These are phyloP conservation scores for Physella acuta DNA, from an alignment of 1,140 invertebrate species.

Conservation along the genomic window DNA sequence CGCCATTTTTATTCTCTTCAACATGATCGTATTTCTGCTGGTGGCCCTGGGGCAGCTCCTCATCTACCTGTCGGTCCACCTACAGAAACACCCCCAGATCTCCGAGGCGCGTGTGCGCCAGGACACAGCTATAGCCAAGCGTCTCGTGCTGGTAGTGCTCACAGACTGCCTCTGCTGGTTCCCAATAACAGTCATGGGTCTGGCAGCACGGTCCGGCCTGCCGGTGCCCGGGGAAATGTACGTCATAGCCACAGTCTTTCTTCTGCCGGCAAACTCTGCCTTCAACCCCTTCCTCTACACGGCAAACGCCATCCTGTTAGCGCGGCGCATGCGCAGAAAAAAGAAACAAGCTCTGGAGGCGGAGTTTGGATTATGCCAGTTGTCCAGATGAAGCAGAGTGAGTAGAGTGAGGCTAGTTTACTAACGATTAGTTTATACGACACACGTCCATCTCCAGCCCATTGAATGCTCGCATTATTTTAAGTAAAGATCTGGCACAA, in stretches of 20 bases:
- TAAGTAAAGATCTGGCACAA: too few species aligned
- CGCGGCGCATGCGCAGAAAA: not conserved
- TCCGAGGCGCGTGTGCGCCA: not conserved
- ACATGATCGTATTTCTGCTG: slow-evolving; percentile 31
- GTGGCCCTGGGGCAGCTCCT: slow-evolving; percentile 34
- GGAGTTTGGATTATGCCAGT: not conserved
- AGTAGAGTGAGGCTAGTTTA: too few species aligned
- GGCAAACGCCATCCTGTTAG: slow-evolving; percentile 4
- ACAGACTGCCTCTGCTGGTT: slow-evolving; percentile 32
- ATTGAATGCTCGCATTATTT: too few species aligned
- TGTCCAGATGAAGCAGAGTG: too few species aligned
- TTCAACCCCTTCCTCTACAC: slow-evolving; percentile 29
- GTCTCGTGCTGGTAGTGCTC: slow-evolving; percentile 19
- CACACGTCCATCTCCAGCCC: too few species aligned
- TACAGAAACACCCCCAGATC: not conserved
- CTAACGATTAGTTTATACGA: too few species aligned
- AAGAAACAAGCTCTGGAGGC: not conserved
- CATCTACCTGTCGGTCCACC: slow-evolving; percentile 28
- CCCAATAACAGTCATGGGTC: slow-evolving; percentile 26
- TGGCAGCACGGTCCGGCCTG: slow-evolving; percentile 6
- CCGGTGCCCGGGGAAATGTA: slow-evolving; percentile 23
- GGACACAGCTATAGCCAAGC: slow-evolving; percentile 25
- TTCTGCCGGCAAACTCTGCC: slow-evolving; percentile 28
- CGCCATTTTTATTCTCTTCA: slow-evolving; percentile 33
- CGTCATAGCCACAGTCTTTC: slow-evolving; percentile 13